Evolutionary conservation across 2,113 vertebrate species (phyloP).

Genomic region (Myocastor coypus): DNA sequence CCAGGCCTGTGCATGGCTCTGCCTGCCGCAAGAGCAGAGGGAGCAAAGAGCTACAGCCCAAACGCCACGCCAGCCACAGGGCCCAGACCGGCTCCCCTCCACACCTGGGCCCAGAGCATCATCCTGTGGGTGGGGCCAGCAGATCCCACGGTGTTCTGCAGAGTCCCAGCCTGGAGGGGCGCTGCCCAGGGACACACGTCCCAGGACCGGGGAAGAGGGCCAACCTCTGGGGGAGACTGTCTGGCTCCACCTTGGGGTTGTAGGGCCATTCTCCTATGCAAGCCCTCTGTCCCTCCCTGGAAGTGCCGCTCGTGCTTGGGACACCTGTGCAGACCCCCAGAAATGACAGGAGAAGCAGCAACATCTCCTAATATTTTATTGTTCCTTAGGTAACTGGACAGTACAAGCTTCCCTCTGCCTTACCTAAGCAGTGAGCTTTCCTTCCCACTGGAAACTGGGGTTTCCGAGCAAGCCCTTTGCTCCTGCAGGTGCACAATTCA

Average conservation of each 20-base stretch:
- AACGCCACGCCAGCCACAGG: fast-evolving
- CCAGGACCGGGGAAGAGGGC: too few relatives aligned
- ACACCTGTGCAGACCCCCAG: fast-evolving
- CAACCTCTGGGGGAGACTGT: neutral
- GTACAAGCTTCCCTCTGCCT: slow-evolving; percentile 86
- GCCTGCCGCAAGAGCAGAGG: neutral
- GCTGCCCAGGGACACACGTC: fast-evolving
- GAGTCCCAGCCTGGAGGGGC: neutral
- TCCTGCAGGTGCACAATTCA: slow-evolving; percentile 68
- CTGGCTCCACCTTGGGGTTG: too few relatives aligned
- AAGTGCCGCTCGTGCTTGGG: fast-evolving
- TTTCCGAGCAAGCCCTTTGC: slow-evolving; percentile 68
- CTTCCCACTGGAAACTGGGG: slow-evolving; percentile 67
- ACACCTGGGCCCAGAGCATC: fast-evolving
- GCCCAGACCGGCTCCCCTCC: neutral
- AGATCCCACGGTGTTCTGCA: neutral
- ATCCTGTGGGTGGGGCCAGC: neutral
- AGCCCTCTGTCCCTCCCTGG: neutral
- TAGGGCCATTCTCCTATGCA: fast-evolving
- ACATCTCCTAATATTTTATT: slow-evolving; percentile 87
- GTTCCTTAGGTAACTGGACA: slow-evolving; percentile 86
- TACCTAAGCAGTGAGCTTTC: slow-evolving; percentile 80
- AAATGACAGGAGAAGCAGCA: slow-evolving; percentile 39
- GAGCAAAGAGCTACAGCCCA: too few relatives aligned
- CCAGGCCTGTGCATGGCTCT: fast-evolving